Evolutionary conservation across 2,888 invertebrate genomes (phyloP), one percentile per base, ranked within the genome.

Genomic region (Apodemia mormo): DNA sequence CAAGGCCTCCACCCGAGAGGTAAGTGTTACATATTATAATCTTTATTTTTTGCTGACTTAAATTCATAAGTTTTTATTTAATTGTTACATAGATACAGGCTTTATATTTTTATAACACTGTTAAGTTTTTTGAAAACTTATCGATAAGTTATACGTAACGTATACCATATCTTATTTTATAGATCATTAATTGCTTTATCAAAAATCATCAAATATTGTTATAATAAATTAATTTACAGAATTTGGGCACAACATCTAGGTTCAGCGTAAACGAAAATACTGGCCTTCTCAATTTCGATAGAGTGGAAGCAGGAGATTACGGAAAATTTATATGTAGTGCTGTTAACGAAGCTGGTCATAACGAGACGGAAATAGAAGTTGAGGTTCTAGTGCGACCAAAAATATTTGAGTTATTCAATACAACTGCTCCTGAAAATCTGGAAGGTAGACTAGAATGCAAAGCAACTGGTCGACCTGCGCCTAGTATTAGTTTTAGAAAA

Each of bases 291-390:
- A 95, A 95, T 4, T 96, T 98, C 76, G 96, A 94, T 68, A 94
- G 96, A 75, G 96, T 97, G 0, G 95, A 95, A 79, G 95, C 96
- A 73, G 96, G 96, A 66, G 98, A 98, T 81, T 95, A 96, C 73
- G 97, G 97, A 0, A 94, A 95, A 74, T 98, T 97, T 84, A 96
- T 95, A 69, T 98, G 98, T 82, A 95, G 94, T 43, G 98, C 98
- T 1, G 94, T 94, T 73, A 98, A 98, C 82, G 94, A 94, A 43
- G 98, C 97, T 8, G 97, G 97, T 2, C 94, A 94, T 61, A 95
- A 95, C 2, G 95, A 96, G 80, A 94, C 94, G 3, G 94, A 94
- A 74, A 95, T 96, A 30, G 95, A 95, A 82, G 94, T 97, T 30
- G 95, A 95, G 77, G 94, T 96, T 0, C 92, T 97, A 66, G 96